Evolutionary conservation across 2,797 vertebrate species (phyloP).

Genomic region (Catharus ustulatus): DNA sequence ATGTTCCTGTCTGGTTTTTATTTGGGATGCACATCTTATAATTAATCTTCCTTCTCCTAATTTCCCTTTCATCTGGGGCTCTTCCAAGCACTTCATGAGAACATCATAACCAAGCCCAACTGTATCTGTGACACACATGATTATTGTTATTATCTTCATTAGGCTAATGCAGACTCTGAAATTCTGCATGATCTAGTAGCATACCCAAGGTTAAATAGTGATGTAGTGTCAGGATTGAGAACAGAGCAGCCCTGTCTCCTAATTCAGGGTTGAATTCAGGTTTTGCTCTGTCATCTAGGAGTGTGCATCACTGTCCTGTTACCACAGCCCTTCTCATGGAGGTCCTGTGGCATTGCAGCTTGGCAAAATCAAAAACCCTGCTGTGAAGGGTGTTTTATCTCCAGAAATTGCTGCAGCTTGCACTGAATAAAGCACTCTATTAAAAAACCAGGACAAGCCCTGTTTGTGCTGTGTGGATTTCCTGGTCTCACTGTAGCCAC

Average conservation of each 20-base stretch:
- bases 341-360: background rate
- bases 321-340: background rate
- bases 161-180: conserved; percentile 38
- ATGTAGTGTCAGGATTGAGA: background rate
- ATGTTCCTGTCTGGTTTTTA: conserved; percentile 8
- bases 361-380: background rate
- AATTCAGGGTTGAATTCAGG: background rate
- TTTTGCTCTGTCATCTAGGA: background rate
- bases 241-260: background rate
- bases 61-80: conserved; percentile 59
- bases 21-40: conserved; percentile 53
- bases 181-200: conserved; percentile 12
- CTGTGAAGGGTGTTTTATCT: background rate
- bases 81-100: conserved; percentile 31
- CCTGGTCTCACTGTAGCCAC: background rate
- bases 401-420: background rate
- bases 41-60: conserved; percentile 54
- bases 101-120: conserved; percentile 39
- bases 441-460: background rate
- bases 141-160: conserved; percentile 68
- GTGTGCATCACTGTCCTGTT: background rate
- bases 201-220: background rate
- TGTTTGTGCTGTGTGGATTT: background rate
- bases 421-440: background rate
- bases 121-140: conserved; percentile 45